Base-by-base conservation (phyloP, 2,888 invertebrate genomes). In the Tetheella fluctuosa region DNA sequence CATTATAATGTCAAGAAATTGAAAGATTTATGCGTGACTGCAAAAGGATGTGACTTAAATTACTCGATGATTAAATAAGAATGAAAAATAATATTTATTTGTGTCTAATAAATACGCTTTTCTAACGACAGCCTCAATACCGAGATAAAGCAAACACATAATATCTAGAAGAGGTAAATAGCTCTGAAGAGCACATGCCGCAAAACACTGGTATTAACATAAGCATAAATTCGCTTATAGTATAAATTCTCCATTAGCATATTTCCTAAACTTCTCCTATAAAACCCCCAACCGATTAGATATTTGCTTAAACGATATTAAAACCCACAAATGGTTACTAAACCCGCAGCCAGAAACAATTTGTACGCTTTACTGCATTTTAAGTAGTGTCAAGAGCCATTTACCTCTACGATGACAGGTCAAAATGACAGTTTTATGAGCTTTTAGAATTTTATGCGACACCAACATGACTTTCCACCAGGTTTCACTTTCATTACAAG, bases 401-500 rank as follows among this genome's bases (percentile, higher is more conserved):
- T 48, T 54, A 61, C 48, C 55, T 34, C 54, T 39, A 6, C 34
- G 64, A 64, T 63, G 64, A 66, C 62, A 58, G 62, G 37, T 12
- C 56, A 59, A 61, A 65, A 62, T 59, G 64, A 63, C 67, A 62
- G 58, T 67, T 70, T 70, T 70, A 72, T 64, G 58, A 69, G 60
- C 60, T 62, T 69, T 64, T 58, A 61, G 62, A 60, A 61, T 64
- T 67, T 68, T 65, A 73, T 65, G 65, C 56, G 61, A 68, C 34
- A 20, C 34, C 52, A 64, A 63, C 61, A 63, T 59, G 63, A 62
- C 62, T 67, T 67, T 67, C 56, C 64, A 28, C 34, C 20, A n/a
- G 60, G 61, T 67, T 68, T 71, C 65, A 68, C 71, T 71, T 71
- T 69, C 68, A 39, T 62, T 59, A 55, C 23, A 64, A 59, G 60